phyloP scores from a whole-genome alignment of 2,888 invertebrate species.

The Liposcelis brunnea region DNA sequence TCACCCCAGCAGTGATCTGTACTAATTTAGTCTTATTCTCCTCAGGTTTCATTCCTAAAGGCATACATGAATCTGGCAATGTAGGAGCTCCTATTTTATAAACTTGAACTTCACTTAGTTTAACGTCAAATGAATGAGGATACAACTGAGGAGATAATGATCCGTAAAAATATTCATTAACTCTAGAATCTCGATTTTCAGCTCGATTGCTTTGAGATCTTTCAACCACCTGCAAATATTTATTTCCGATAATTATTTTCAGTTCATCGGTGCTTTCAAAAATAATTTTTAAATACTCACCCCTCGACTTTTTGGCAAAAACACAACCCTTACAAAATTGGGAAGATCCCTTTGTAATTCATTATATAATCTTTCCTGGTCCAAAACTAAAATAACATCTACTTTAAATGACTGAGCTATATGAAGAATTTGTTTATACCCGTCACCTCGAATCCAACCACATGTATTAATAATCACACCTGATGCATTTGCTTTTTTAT shows the following conservation, averaged over 20 bases:
- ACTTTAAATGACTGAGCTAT: conserved; percentile 91
- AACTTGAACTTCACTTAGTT: conserved; percentile 74
- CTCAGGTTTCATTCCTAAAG: conserved; percentile 83
- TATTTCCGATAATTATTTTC: conserved; percentile 10
- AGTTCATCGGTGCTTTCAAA: no score
- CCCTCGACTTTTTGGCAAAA: conserved; percentile 91
- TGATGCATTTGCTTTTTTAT: conserved; percentile 69
- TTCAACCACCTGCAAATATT: conserved; percentile 60
- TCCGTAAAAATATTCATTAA: conserved; percentile 94
- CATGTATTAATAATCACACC: conserved; percentile 95
- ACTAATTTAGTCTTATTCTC: conserved; percentile 85
- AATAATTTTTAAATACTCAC: conserved; percentile 33
- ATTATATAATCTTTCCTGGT: conserved; percentile 90
- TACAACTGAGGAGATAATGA: conserved; percentile 52
- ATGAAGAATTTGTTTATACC: conserved; percentile 72
- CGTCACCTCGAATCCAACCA: conserved; percentile 89
- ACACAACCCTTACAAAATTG: conserved; percentile 77
- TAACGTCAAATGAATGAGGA: conserved; percentile 88
- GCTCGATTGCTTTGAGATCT: conserved; percentile 50
- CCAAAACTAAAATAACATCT: conserved; percentile 84
- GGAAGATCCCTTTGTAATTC: conserved; percentile 89
- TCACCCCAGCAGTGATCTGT: conserved; percentile 40
- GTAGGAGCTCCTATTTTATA: conserved; percentile 89
- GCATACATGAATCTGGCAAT: conserved; percentile 89
- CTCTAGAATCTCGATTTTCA: conserved; percentile 61